Evolutionary conservation across 2,888 invertebrate species (phyloP).

Genomic region (Amiota minor): DNA sequence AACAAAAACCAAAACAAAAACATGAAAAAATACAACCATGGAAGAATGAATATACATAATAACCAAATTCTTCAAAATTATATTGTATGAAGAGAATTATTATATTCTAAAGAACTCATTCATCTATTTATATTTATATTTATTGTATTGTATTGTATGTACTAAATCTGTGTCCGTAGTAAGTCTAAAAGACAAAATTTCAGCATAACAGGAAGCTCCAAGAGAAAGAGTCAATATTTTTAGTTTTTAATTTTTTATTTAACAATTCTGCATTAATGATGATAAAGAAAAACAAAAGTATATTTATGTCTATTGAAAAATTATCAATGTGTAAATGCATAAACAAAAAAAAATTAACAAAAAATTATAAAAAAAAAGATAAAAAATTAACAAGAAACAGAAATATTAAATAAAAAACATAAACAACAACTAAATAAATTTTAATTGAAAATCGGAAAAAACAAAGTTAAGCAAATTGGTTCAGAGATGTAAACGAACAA

Average conservation of each 20-base stretch:
- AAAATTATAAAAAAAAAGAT: constrained; percentile 37
- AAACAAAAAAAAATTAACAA: constrained; percentile 13
- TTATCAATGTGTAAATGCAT: constrained; percentile 18
- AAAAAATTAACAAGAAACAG: constrained; percentile 28
- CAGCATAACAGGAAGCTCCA: constrained; percentile 18
- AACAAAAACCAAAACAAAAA: too few relatives aligned
- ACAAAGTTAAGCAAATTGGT: too few relatives aligned
- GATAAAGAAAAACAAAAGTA: constrained; percentile 23
- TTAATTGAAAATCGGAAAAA: background rate
- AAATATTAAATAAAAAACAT: constrained; percentile 39
- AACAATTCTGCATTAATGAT: constrained; percentile 38
- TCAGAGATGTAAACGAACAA: background rate
- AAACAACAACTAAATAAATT: constrained; percentile 8
- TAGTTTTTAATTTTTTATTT: constrained; percentile 37
- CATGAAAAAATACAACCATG: constrained; percentile 21
- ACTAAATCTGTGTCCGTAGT: too few relatives aligned
- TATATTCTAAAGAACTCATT: too few relatives aligned
- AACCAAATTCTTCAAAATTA: background rate
- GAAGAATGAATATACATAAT: constrained; percentile 10
- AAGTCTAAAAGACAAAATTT: too few relatives aligned
- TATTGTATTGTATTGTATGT: too few relatives aligned
- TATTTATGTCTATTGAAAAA: constrained; percentile 1
- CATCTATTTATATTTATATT: too few relatives aligned
- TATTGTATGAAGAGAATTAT: background rate
- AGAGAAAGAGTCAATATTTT: constrained; percentile 45